Conservation (phyloP, 1,140 invertebrate genomes). For the Temnothorax longispinosus region DNA sequence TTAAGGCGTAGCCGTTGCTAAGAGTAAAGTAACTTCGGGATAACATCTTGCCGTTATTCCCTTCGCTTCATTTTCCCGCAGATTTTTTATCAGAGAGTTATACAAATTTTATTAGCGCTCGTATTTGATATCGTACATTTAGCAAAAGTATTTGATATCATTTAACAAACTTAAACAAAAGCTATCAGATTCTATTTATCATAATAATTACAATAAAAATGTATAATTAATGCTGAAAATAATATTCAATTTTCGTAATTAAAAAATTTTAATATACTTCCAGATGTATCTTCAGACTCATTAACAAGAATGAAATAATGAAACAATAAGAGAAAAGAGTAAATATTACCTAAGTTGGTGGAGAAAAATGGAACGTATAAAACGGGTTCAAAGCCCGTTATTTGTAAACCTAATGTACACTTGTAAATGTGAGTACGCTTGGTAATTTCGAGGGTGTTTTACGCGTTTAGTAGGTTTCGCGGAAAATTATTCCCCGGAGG, state of each 20-base stretch:
- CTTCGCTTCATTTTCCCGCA: neutral
- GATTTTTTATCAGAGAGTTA: neutral
- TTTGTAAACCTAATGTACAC: conserved; percentile 36
- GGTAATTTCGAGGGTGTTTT: conserved; percentile 66
- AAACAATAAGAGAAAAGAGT: conserved; percentile 22
- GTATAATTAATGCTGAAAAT: neutral
- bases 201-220: conserved; percentile 2
- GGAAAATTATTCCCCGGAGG: conserved; percentile 66
- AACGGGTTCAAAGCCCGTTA: conserved; percentile 17
- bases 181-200: no score
- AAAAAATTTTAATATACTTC: neutral
- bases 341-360: conserved; percentile 3
- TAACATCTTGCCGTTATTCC: conserved; percentile 14
- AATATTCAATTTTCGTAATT: conserved; percentile 2
- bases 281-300: neutral
- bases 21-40: conserved; percentile 29
- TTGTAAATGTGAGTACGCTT: conserved; percentile 17
- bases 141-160: neutral
- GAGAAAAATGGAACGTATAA: conserved; percentile 44
- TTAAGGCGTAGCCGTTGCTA: conserved; percentile 53
- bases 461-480: conserved; percentile 49
- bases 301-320: conserved; percentile 22
- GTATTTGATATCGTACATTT: neutral
- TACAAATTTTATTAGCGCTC: conserved; percentile 22
- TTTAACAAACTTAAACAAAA: neutral